Percentiles rank a stretch among this genome's conserved stretches.
These are phyloP conservation scores for Coluber constrictor DNA, from an alignment of 2,797 vertebrate genomes.

Conservation along the genomic window DNA sequence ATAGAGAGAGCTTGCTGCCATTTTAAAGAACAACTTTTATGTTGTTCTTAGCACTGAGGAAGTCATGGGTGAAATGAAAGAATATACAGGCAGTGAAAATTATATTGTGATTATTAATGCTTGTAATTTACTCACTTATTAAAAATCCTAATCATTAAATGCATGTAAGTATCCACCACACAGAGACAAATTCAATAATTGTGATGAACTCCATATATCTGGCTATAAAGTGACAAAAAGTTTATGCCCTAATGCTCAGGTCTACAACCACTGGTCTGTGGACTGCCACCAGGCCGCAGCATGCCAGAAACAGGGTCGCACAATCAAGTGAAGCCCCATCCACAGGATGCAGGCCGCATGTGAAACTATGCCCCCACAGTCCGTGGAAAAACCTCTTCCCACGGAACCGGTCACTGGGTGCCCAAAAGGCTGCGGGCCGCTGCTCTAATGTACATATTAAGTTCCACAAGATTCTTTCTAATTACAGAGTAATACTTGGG, in stretches of 20 bases:
- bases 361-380: no score
- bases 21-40: not conserved
- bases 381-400: no score
- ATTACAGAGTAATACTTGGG: not conserved
- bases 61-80: not conserved
- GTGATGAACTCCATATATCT: not conserved
- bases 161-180: not conserved
- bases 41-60: no score
- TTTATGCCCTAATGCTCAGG: not conserved
- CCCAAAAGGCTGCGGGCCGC: no score
- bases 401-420: no score
- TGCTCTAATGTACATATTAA: not conserved
- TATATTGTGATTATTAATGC: not conserved
- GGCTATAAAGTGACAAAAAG: not conserved
- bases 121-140: not conserved
- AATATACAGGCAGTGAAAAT: not conserved
- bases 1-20: not conserved
- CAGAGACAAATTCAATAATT: not conserved
- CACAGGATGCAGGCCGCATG: no score
- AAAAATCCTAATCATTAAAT: not conserved
- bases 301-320: no score
- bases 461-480: not conserved
- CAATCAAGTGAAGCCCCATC: no score
- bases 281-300: no score
- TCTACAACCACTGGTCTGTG: no score